A percentile compares a stretch with the other conserved stretches of the same genome.
Conservation (phyloP, 2,113 vertebrate species). For the Corythaixoides concolor region DNA sequence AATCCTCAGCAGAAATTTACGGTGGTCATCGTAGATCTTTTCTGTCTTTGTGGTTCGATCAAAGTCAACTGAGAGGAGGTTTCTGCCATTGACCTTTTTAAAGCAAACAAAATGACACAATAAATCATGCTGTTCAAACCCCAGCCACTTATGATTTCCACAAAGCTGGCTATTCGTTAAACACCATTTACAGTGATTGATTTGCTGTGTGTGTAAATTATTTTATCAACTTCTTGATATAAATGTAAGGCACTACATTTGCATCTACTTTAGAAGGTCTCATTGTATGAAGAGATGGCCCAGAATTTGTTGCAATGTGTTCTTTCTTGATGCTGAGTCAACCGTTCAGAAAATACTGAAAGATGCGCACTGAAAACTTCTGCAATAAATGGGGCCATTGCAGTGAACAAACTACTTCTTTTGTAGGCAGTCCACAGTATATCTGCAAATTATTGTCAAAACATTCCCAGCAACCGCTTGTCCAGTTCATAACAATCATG, state of each 20-base stretch:
- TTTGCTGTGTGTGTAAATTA: slow-evolving; percentile 74
- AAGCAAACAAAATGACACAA: slow-evolving; percentile 65
- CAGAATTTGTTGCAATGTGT: slow-evolving; percentile 77
- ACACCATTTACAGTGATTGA: slow-evolving; percentile 72
- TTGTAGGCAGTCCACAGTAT: neutral
- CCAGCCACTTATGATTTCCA: slow-evolving; percentile 57
- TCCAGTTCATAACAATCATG: neutral
- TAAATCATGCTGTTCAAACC: slow-evolving; percentile 38
- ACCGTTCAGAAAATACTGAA: slow-evolving; percentile 55
- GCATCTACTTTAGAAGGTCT: slow-evolving; percentile 73
- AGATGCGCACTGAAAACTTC: slow-evolving; percentile 33
- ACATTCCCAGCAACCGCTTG: neutral
- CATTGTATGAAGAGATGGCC: slow-evolving; percentile 79
- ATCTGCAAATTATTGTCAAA: neutral
- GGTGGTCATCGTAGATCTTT: slow-evolving; percentile 98
- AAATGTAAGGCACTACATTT: slow-evolving; percentile 70
- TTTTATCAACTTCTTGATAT: slow-evolving; percentile 72
- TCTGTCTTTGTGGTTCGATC: slow-evolving; percentile 96
- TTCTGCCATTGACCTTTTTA: slow-evolving; percentile 94
- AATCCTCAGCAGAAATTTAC: slow-evolving; percentile 96
- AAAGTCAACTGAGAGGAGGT: slow-evolving; percentile 98
- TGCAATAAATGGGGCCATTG: neutral
- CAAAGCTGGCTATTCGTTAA: slow-evolving; percentile 69
- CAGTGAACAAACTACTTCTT: neutral
- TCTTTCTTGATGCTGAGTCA: slow-evolving; percentile 73